Percentiles rank a stretch among this genome's conserved stretches.
phyloP scores from a whole-genome alignment of 2,797 vertebrate genomes.

The Phrynocephalus forsythii region DNA sequence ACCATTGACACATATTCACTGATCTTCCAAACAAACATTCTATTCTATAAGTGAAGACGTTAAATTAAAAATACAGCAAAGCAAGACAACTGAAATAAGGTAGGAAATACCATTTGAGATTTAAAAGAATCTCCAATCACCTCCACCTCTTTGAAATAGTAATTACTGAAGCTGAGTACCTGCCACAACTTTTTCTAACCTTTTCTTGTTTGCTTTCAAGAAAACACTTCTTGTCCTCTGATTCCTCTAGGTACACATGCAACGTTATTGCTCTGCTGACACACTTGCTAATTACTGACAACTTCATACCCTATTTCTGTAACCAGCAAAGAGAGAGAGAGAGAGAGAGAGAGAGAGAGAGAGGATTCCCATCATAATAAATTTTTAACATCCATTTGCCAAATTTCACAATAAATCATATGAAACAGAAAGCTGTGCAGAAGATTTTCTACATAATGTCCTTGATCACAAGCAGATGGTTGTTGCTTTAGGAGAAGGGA shows the following conservation, averaged over 20 bases:
- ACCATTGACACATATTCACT: background rate
- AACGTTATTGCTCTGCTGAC: background rate
- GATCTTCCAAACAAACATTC: background rate
- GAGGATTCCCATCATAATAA: background rate
- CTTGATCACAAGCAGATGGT: constrained; percentile 6
- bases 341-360: too few species aligned
- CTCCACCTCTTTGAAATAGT: background rate
- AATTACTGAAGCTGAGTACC: background rate
- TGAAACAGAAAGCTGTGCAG: background rate
- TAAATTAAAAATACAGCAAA: too few species aligned
- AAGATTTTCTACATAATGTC: background rate
- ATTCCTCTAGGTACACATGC: background rate
- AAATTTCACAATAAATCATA: background rate
- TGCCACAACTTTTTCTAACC: background rate
- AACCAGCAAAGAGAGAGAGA: background rate
- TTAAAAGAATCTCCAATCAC: background rate
- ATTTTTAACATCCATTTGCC: background rate
- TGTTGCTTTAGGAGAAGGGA: background rate
- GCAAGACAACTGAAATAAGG: background rate
- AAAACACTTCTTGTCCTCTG: too few species aligned
- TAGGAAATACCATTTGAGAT: background rate
- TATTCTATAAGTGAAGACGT: background rate
- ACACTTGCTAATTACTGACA: background rate
- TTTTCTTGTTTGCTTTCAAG: too few species aligned
- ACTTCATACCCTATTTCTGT: background rate